Percentiles rank a stretch among this genome's conserved stretches.
Evolutionary conservation across 2,113 vertebrate species (phyloP).

Genomic region (Tylochromis polylepis): DNA sequence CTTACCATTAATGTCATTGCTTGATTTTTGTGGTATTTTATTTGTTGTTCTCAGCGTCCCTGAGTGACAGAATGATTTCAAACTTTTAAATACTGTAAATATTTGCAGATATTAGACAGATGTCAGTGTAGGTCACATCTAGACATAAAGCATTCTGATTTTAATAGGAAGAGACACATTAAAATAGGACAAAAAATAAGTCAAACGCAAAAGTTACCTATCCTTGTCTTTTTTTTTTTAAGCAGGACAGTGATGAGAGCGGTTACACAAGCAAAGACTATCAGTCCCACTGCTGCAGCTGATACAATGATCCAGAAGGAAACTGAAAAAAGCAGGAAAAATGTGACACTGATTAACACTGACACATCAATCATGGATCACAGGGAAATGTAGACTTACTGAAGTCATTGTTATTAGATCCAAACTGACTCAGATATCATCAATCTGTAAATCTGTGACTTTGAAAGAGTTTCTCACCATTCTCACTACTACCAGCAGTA

Average conservation of each 20-base stretch:
- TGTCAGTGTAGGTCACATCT: background rate
- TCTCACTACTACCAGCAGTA: too few species aligned
- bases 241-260: background rate
- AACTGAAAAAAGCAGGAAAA: background rate
- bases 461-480: background rate
- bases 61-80: background rate
- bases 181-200: background rate
- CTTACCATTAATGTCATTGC: background rate
- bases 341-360: background rate
- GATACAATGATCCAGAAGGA: background rate
- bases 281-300: background rate
- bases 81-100: background rate
- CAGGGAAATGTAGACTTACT: background rate
- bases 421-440: background rate
- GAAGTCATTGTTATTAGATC: background rate
- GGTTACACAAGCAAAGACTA: background rate
- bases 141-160: background rate
- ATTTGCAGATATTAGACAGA: background rate
- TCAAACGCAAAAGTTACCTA: background rate
- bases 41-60: background rate
- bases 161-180: background rate
- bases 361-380: background rate
- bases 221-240: background rate
- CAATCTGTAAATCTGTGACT: background rate
- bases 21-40: background rate